These are phyloP conservation scores for Saccostrea cuccullata DNA, from an alignment of 1,140 invertebrate genomes.

Conservation along the genomic window DNA sequence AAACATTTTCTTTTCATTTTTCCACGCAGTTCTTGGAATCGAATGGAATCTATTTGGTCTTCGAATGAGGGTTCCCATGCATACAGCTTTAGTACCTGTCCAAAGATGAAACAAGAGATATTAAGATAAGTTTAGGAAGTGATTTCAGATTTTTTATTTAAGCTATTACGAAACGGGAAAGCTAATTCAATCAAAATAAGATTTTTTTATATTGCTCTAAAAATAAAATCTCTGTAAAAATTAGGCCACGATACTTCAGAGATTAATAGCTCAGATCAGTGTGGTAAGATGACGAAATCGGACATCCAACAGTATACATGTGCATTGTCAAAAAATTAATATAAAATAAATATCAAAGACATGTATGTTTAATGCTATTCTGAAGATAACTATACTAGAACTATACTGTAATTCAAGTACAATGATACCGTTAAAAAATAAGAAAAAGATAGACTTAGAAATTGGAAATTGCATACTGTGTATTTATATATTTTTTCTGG, in stretches of 20 bases:
- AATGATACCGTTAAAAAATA: neutral
- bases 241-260: too few species aligned
- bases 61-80: conserved; percentile 1
- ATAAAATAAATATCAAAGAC: too few species aligned
- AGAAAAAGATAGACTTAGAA: neutral
- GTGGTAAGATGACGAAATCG: too few species aligned
- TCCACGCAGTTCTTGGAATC: neutral
- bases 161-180: neutral
- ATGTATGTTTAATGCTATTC: too few species aligned
- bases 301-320: too few species aligned
- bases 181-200: neutral
- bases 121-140: neutral
- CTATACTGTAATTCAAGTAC: too few species aligned
- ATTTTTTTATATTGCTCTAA: neutral
- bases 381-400: neutral
- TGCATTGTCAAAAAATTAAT: too few species aligned
- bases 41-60: neutral
- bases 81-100: neutral
- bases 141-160: too few species aligned
- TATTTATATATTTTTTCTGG: too few species aligned
- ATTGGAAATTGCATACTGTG: neutral
- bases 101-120: neutral
- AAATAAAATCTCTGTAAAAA: neutral
- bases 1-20: conserved; percentile 1
- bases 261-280: too few species aligned